Evolutionary conservation across 2,888 invertebrate genomes (phyloP), one percentile per base, ranked within the genome.

Genomic region (Horisme vitalbata): DNA sequence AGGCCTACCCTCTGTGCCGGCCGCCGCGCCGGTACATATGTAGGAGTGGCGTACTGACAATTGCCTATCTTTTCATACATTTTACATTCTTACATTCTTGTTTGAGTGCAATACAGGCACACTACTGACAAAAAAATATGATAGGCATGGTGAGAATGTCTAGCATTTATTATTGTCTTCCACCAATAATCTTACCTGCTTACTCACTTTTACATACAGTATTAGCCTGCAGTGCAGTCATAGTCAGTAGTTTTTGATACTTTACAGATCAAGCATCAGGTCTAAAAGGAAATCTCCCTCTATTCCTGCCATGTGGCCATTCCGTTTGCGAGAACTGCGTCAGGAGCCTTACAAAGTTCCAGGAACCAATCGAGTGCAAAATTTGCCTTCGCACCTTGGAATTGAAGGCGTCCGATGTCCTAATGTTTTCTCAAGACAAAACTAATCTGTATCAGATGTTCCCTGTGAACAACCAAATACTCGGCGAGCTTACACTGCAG

Each of bases 271-370:
- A 61, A 3, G 45, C 71, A 34, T 58, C 68, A 1, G 59, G 68
- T 15, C 24, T 57, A 20, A 74, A 75, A 58, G 58, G 59, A 3
- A 85, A 83, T 46, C 57, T 86, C 23, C 95, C 95, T 0, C 75
- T 94, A 13, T 75, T 94, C 24, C 71, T 95, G 45, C 63, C 85
- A 49, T 95, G 95, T 65, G 92, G 92, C 0, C 95, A 95, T 71
- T 86, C 92, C 2, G 84, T 93, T 61, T 95, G 95, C 61, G 93
- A 93, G 56, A 89, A 81, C 34, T 95, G 95, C 67, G 68, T 93
- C 8, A 76, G 67, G 23, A 79, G 74, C 46, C 69, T 79, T 13
- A 49, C 77, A 0, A 79, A 72, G 55, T 83, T 80, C 57, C 52
- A 59, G 12, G 89, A 88, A 52, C 85, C 84, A 0, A 75, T 91